These are phyloP conservation scores for Iselma pallidipennis DNA, from an alignment of 2,888 invertebrate genomes.

Conservation along the genomic window DNA sequence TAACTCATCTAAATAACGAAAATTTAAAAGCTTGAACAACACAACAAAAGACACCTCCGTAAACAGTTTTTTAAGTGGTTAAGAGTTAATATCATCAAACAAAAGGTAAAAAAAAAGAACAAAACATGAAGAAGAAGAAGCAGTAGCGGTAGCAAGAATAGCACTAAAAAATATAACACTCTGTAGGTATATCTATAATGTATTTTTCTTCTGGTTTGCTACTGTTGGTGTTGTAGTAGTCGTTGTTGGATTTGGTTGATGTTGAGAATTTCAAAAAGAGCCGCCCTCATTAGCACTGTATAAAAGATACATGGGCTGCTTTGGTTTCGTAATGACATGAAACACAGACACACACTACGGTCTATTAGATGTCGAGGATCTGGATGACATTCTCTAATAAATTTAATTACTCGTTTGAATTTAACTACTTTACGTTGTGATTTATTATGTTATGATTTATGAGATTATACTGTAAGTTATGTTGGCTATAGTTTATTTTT, in stretches of 20 bases:
- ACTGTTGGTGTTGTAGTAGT: background rate
- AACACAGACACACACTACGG: constrained; percentile 27
- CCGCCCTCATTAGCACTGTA: constrained; percentile 29
- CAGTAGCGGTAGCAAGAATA: constrained; percentile 4
- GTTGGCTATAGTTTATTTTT: constrained; percentile 27
- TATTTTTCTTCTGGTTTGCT: background rate
- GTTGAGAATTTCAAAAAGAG: constrained; percentile 18
- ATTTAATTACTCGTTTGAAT: constrained; percentile 41
- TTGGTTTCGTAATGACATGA: constrained; percentile 27
- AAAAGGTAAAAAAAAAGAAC: too few species aligned
- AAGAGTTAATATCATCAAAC: too few species aligned
- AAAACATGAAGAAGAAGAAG: too few species aligned
- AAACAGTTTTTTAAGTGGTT: constrained; percentile 24
- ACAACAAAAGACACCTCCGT: constrained; percentile 24
- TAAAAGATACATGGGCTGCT: constrained; percentile 27
- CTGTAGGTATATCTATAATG: background rate
- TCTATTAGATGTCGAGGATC: constrained; percentile 24
- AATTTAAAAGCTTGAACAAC: constrained; percentile 23
- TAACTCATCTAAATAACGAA: constrained; percentile 16
- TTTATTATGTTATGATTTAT: constrained; percentile 41
- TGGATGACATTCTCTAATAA: constrained; percentile 34
- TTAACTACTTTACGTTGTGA: constrained; percentile 30
- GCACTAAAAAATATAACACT: constrained; percentile 25
- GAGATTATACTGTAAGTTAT: constrained; percentile 4
- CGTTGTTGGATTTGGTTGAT: background rate